Percentiles rank a stretch among this genome's conserved stretches.
Conservation (phyloP, 2,797 vertebrate genomes). For the Balearica regulorum region DNA sequence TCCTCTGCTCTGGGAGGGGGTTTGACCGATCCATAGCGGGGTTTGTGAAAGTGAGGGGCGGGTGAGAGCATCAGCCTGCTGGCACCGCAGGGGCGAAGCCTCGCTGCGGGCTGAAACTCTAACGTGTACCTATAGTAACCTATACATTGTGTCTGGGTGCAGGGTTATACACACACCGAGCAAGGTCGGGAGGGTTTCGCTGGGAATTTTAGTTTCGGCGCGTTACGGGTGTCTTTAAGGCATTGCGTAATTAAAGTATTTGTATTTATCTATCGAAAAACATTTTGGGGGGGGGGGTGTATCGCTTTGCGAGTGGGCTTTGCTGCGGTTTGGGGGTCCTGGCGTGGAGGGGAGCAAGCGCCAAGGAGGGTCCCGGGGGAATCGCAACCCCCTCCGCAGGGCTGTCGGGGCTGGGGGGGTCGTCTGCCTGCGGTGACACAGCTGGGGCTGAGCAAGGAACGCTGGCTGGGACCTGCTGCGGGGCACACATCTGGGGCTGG, state of each 20-base stretch:
- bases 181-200: fast-evolving
- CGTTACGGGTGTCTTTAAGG: fast-evolving
- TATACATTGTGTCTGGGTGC: fast-evolving
- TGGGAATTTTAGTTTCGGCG: neutral
- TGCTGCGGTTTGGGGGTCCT: fast-evolving
- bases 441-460: neutral
- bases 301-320: fast-evolving
- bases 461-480: neutral
- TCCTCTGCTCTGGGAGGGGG: neutral
- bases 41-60: too few species aligned
- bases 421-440: too few species aligned
- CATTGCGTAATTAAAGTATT: fast-evolving
- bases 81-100: fast-evolving
- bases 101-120: neutral
- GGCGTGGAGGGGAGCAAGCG: neutral
- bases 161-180: fast-evolving
- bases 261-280: fast-evolving
- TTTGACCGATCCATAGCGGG: fast-evolving
- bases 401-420: neutral
- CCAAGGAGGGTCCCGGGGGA: neutral
- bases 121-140: fast-evolving
- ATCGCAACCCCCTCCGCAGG: neutral
- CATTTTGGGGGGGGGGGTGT: neutral
- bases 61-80: neutral
- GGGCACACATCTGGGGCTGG: neutral